A percentile compares a stretch with the other conserved stretches of the same genome.
phyloP scores from a whole-genome alignment of 2,113 vertebrate species.

The Clarias gariepinus region DNA sequence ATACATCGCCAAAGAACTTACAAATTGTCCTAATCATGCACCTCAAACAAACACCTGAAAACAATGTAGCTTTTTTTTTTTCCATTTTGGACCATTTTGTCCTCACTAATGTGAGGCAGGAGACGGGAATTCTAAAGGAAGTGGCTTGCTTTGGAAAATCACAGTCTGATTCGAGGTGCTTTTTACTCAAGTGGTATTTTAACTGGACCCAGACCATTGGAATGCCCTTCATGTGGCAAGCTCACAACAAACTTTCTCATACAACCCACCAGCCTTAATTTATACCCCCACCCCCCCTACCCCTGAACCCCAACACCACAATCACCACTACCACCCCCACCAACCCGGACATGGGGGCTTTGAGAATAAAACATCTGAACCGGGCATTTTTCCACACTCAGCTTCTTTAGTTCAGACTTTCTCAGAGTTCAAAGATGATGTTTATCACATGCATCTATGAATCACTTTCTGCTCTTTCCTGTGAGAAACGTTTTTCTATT shows the following conservation, averaged over 20 bases:
- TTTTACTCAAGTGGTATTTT: slow-evolving; percentile 38
- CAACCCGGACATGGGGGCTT: background rate
- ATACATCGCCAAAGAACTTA: background rate
- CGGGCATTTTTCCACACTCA: slow-evolving; percentile 21
- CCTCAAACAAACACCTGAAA: background rate
- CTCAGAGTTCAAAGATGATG: slow-evolving; percentile 13
- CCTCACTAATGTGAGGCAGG: background rate
- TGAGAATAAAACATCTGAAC: slow-evolving; percentile 13
- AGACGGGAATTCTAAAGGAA: slow-evolving; percentile 39
- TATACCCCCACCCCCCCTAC: background rate
- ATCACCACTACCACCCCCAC: too few relatives aligned
- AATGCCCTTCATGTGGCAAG: slow-evolving; percentile 45
- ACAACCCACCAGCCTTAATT: background rate
- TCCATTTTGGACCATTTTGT: background rate
- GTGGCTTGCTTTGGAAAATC: background rate
- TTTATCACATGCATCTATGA: background rate
- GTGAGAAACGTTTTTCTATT: background rate
- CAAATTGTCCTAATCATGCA: background rate
- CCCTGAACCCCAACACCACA: background rate
- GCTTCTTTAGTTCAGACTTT: slow-evolving; percentile 16
- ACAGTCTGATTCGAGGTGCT: background rate
- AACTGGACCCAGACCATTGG: slow-evolving; percentile 26
- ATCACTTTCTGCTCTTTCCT: background rate
- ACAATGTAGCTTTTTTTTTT: background rate
- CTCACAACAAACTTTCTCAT: slow-evolving; percentile 21